phyloP scores from a whole-genome alignment of 2,797 vertebrate genomes.

The Gouania willdenowi region DNA sequence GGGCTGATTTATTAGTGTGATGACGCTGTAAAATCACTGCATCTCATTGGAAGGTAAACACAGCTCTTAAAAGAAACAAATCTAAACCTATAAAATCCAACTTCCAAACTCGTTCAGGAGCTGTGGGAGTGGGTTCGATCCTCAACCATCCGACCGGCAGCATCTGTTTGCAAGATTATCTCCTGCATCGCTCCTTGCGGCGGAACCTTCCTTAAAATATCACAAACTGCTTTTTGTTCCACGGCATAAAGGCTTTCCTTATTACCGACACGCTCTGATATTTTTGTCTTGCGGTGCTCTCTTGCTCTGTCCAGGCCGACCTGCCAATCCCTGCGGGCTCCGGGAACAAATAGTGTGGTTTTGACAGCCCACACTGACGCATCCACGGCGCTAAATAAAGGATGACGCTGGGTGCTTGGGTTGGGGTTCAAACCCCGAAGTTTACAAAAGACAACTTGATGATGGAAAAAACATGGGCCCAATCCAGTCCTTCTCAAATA shows the following conservation, averaged over 20 bases:
- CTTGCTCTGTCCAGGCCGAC: constrained; percentile 61
- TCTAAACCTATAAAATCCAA: no score
- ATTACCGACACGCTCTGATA: constrained; percentile 68
- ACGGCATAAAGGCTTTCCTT: constrained; percentile 72
- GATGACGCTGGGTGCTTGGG: constrained; percentile 64
- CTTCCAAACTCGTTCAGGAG: no score
- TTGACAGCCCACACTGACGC: constrained; percentile 76
- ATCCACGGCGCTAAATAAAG: constrained; percentile 80
- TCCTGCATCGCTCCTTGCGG: no score
- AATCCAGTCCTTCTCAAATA: no score
- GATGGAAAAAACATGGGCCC: no score
- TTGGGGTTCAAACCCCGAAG: neutral
- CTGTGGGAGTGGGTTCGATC: no score
- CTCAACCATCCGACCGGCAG: no score
- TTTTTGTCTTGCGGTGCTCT: constrained; percentile 79
- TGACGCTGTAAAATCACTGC: constrained; percentile 6
- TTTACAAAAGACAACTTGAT: no score
- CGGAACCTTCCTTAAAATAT: no score
- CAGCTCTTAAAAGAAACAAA: no score
- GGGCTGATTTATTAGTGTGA: constrained; percentile 62
- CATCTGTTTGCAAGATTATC: no score
- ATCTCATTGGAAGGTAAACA: no score
- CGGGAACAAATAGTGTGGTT: constrained; percentile 72
- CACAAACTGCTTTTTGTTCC: constrained; percentile 70
- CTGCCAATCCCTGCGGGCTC: constrained; percentile 74